A percentile compares a stretch with the other conserved stretches of the same genome.
Evolutionary conservation across 2,113 vertebrate genomes (phyloP).

Genomic region (Sciurus niger): DNA sequence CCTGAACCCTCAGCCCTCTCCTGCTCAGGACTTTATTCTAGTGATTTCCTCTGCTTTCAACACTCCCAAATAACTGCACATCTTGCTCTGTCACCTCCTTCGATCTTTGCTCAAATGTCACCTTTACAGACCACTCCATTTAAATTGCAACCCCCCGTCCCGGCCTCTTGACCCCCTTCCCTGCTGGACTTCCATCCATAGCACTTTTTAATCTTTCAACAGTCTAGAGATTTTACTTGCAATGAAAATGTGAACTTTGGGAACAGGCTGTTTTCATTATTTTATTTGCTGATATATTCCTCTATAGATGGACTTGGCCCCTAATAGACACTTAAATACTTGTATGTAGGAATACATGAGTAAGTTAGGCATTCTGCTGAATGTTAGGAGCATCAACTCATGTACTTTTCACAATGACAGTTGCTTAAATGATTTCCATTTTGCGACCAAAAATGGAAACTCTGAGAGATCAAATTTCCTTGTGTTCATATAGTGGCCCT

Average conservation of each 20-base stretch:
- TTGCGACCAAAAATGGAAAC: neutral
- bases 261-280: neutral
- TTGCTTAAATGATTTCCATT: neutral
- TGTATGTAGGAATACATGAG: neutral
- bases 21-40: neutral
- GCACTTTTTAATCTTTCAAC: neutral
- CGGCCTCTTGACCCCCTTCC: neutral
- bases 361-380: neutral
- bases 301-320: neutral
- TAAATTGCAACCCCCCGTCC: neutral
- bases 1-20: neutral
- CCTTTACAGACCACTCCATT: neutral
- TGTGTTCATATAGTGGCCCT: neutral
- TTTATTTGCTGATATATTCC: neutral
- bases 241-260: neutral
- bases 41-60: neutral
- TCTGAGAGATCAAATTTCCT: neutral
- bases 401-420: neutral
- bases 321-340: neutral
- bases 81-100: neutral
- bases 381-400: neutral
- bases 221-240: neutral
- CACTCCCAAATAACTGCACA: neutral
- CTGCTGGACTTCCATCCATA: neutral
- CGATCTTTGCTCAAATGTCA: neutral